Base-by-base conservation (phyloP, 2,113 vertebrate genomes). In the Abramis brama region DNA sequence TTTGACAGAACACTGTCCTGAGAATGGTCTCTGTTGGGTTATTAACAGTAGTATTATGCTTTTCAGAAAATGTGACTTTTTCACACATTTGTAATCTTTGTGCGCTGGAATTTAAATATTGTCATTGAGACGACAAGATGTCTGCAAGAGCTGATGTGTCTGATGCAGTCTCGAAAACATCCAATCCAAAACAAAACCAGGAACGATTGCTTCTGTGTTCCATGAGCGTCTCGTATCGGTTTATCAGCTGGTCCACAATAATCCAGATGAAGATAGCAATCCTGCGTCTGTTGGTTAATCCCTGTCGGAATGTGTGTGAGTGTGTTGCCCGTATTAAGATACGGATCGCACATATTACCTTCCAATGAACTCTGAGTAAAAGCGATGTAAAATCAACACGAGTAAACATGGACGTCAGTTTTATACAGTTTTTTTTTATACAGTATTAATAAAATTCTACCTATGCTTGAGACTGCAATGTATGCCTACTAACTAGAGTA, bases 181-280 rank as follows among this genome's bases (percentile, higher is more conserved):
- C 27, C 71, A 47, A 47, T 74, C 23, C 70, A 27, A 9, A n/a
- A 59, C 12, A 47, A 70, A 57, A 73, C 25, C 66, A 33, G 55
- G 19, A 30, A 59, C 21, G 11, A 33, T 62, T 79, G 43, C 43
- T 30, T 39, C 36, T 64, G 45, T 68, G 33, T 80, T 62, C 57
- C 78, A 11, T 10, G 52, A 15, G 33, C 74, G 45, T 73, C 85
- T 73, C 59, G 5, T 64, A 68, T 82, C 64, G 45, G 43, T 80
- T 80, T 33, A 84, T 50, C 81, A 57, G 12, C 10, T 15, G 21
- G 27, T 50, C 33, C 62, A 62, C 27, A 43, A 85, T 86, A 88
- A 88, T 88, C 85, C 87, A 45, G 82, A 85, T 71, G 3, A 74
- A 86, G 57, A 88, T 75, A 83, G 60, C 7, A 74, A 79, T 81